Base-by-base conservation (phyloP, 2,888 invertebrate species). In the Aphodius sticticus region DNA sequence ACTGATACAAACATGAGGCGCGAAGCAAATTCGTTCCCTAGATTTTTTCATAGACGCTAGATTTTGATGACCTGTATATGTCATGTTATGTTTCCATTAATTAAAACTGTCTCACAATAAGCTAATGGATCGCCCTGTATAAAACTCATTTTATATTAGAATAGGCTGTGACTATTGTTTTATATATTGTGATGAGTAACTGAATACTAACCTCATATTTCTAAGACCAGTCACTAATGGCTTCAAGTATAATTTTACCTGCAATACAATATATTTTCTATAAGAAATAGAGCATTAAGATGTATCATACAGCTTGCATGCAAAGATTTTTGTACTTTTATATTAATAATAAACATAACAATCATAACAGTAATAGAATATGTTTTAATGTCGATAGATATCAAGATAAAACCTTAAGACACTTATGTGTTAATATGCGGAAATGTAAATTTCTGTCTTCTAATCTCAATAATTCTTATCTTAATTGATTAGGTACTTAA, bases 191-290 rank as follows among this genome's bases (percentile, higher is more conserved):
- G 36, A 74, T 26, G 36, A 7, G 3, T 9, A 9, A 9, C 12
- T 53, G 9, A 35, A 36, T 74, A 74, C 36, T 74, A 35, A 74
- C 74, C 74, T 74, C 74, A 74, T 74, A 16, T 15, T 74, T 74
- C 74, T 74, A 16, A 74, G 6, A 35, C 9, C 35, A 35, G n/a
- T 36, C 36, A 36, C 74, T 36, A 16, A 26, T 74, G 16, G 26
- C 36, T 15, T 74, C 74, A 74, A 16, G 36, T 7, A 16, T 74
- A 14, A 6, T 26, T 74, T n/a, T 36, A 74, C 7, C 74, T 74
- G 74, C 6, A 74, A 74, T 35, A 74, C 26, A 26, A 26, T 6
- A 74, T 26, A 74, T 16, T 26, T 26, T 6, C 7, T 35, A 6
- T 35, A 26, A 15, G n/a, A 74, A 74, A 74, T 74, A 9, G 7